Evolutionary conservation across 2,888 invertebrate species (phyloP).

Genomic region (Polymixis lichenea): DNA sequence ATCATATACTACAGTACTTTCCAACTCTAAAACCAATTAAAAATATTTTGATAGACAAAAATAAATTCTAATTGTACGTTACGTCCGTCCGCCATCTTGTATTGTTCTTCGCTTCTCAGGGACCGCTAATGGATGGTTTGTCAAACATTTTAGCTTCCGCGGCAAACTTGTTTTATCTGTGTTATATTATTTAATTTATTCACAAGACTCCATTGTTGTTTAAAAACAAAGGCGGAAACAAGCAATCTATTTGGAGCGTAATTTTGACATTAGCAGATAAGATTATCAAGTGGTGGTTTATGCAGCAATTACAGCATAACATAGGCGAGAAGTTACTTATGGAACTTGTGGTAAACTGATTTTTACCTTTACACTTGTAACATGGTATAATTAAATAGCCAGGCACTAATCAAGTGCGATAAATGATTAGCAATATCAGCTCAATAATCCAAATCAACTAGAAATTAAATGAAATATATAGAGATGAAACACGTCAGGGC

Average conservation of each 20-base stretch:
- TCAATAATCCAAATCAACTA: constrained; percentile 72
- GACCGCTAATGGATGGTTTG: constrained; percentile 81
- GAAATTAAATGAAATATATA: constrained; percentile 80
- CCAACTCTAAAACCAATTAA: constrained; percentile 87
- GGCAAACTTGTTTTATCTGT: constrained; percentile 75
- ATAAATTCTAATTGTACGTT: constrained; percentile 83
- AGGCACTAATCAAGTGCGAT: constrained; percentile 28
- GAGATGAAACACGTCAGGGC: constrained; percentile 75
- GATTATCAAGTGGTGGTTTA: constrained; percentile 33
- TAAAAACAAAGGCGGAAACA: constrained; percentile 73
- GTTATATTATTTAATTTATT: constrained; percentile 78
- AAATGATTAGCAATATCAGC: constrained; percentile 44
- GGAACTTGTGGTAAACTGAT: not conserved
- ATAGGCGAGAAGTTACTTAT: too few relatives aligned
- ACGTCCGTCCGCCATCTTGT: constrained; percentile 77
- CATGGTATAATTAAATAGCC: constrained; percentile 11
- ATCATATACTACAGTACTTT: constrained; percentile 88
- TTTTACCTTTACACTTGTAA: not conserved
- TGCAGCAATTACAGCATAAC: constrained; percentile 34
- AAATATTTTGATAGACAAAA: constrained; percentile 90
- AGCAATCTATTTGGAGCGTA: constrained; percentile 67
- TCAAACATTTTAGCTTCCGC: constrained; percentile 84
- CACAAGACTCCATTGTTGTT: constrained; percentile 73
- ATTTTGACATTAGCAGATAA: constrained; percentile 64
- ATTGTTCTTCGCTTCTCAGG: constrained; percentile 73